Evolutionary conservation across 2,797 vertebrate genomes (phyloP).

Genomic region (Sebastes wilsoni): DNA sequence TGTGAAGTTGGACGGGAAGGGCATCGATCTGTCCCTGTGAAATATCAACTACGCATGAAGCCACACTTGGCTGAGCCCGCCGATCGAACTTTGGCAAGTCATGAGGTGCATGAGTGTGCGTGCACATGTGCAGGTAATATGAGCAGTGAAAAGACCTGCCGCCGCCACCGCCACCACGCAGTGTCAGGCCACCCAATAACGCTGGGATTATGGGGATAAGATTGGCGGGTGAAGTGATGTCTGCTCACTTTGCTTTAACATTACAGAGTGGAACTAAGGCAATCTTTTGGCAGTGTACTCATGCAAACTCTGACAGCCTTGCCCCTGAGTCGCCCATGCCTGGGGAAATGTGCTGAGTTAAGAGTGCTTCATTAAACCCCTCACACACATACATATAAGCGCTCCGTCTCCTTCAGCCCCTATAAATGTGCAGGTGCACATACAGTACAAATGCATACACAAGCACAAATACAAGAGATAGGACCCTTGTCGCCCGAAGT

Average conservation of each 20-base stretch:
- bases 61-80: slow-evolving; percentile 45
- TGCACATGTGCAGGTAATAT: slow-evolving; percentile 6
- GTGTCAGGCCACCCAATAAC: slow-evolving; percentile 53
- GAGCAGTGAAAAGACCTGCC: not conserved
- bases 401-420: not conserved
- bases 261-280: slow-evolving; percentile 43
- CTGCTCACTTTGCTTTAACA: slow-evolving; percentile 50
- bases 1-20: slow-evolving; percentile 49
- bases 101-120: not conserved
- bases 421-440: slow-evolving; percentile 55
- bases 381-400: slow-evolving; percentile 28
- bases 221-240: slow-evolving; percentile 33
- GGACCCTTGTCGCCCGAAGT: slow-evolving; percentile 55
- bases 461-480: slow-evolving; percentile 18
- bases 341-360: slow-evolving; percentile 65
- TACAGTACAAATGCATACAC: slow-evolving; percentile 25
- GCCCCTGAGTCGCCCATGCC: slow-evolving; percentile 51
- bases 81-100: slow-evolving; percentile 47
- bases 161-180: not conserved
- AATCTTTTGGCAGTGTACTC: slow-evolving; percentile 53
- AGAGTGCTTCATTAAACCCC: slow-evolving; percentile 72
- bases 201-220: slow-evolving; percentile 47
- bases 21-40: slow-evolving; percentile 61
- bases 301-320: slow-evolving; percentile 48
- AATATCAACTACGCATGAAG: slow-evolving; percentile 63